phyloP scores from a whole-genome alignment of 2,113 vertebrate genomes.

The Mastomys natalensis region DNA sequence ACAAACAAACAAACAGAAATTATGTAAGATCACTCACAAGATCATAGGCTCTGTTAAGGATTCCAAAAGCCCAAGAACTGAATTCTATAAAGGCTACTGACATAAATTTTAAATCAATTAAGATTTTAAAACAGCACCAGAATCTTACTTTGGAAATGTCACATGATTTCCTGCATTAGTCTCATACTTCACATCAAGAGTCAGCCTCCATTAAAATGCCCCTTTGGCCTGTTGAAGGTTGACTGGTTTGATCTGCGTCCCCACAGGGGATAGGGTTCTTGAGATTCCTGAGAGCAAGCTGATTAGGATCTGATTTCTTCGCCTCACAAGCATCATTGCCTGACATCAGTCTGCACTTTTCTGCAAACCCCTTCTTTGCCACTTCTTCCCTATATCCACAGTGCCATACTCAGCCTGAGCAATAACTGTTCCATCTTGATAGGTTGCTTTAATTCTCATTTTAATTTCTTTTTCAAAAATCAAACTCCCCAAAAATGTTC shows the following conservation, averaged over 20 bases:
- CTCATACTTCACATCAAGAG: slow-evolving; percentile 74
- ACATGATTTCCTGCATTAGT: slow-evolving; percentile 58
- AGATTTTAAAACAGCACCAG: not conserved
- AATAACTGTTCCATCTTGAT: slow-evolving; percentile 87
- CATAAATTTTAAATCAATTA: slow-evolving; percentile 20
- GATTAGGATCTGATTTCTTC: slow-evolving; percentile 57
- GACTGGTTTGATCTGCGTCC: slow-evolving; percentile 42
- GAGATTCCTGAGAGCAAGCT: slow-evolving; percentile 61
- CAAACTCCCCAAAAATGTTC: slow-evolving; percentile 88
- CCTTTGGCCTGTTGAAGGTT: slow-evolving; percentile 62
- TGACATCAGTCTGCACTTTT: slow-evolving; percentile 71
- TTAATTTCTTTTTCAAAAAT: slow-evolving; percentile 89
- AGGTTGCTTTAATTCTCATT: slow-evolving; percentile 84
- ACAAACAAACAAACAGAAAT: too few relatives aligned
- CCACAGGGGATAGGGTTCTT: slow-evolving; percentile 74
- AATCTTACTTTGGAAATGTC: slow-evolving; percentile 81
- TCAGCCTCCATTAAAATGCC: slow-evolving; percentile 41
- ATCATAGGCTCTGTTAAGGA: slow-evolving; percentile 20
- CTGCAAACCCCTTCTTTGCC: slow-evolving; percentile 88
- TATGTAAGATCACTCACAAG: slow-evolving; percentile 54
- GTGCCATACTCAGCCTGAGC: slow-evolving; percentile 86
- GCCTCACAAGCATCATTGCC: slow-evolving; percentile 40
- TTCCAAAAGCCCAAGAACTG: slow-evolving; percentile 20
- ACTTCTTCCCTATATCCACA: slow-evolving; percentile 89
- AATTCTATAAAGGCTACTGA: not conserved